A percentile compares a stretch with the other conserved stretches of the same genome.
Evolutionary conservation across 2,113 vertebrate species (phyloP).

Genomic region (Zapornia atra): DNA sequence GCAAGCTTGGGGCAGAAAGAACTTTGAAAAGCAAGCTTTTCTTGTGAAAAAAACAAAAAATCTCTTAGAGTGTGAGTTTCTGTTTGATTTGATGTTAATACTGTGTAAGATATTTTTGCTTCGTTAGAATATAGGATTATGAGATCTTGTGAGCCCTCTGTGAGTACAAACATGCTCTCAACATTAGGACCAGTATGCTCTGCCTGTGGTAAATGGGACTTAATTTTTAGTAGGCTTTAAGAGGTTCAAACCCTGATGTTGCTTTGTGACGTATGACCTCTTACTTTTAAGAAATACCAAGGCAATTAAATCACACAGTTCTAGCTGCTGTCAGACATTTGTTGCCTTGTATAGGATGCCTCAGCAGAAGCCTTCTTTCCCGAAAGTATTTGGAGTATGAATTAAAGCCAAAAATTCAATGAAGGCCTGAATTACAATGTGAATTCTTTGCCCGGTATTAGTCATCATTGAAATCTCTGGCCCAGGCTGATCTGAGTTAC

Average conservation of each 20-base stretch:
- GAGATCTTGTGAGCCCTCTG: slow-evolving; percentile 38
- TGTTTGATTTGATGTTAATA: slow-evolving; percentile 5
- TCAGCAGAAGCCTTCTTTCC: slow-evolving; percentile 19
- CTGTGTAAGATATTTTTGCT: slow-evolving; percentile 20
- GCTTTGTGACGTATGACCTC: not conserved
- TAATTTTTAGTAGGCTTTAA: slow-evolving; percentile 6
- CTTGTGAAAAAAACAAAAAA: not conserved
- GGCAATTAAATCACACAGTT: not conserved
- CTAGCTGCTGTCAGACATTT: slow-evolving; percentile 13
- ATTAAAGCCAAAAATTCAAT: slow-evolving; percentile 2
- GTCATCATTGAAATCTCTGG: slow-evolving; percentile 7
- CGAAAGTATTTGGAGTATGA: not conserved
- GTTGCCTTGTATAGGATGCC: not conserved
- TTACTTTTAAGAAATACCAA: slow-evolving; percentile 28
- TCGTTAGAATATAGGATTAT: slow-evolving; percentile 22
- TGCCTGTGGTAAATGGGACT: not conserved
- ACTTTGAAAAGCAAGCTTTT: slow-evolving; percentile 12
- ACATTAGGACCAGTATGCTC: not conserved
- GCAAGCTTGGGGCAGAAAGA: slow-evolving; percentile 1
- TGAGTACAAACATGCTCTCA: not conserved
- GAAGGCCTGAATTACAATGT: slow-evolving; percentile 13
- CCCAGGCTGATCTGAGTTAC: not conserved
- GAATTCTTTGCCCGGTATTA: not conserved
- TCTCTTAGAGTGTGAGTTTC: slow-evolving; percentile 11
- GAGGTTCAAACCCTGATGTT: not conserved